phyloP scores from a whole-genome alignment of 2,888 invertebrate species.

The Dinocampus coccinellae region DNA sequence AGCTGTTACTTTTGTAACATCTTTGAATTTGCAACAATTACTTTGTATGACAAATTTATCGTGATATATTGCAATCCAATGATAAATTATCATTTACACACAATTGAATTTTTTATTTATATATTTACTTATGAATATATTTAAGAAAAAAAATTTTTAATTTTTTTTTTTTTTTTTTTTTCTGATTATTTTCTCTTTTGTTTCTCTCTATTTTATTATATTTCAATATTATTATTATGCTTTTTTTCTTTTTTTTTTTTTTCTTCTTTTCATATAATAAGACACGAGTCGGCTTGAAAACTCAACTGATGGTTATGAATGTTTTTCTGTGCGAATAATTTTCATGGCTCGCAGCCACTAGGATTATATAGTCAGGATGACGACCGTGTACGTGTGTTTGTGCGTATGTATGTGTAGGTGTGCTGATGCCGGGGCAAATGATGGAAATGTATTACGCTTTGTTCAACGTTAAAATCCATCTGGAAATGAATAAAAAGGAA shows the following conservation, averaged over 20 bases:
- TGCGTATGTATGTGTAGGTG: neutral
- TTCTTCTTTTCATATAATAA: neutral
- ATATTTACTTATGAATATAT: neutral
- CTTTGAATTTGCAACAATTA: neutral
- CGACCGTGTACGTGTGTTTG: neutral
- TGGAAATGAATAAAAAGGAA: neutral
- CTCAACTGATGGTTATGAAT: slow-evolving; percentile 17
- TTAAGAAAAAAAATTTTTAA: neutral
- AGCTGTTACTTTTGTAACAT: neutral
- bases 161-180: neutral
- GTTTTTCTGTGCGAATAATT: slow-evolving; percentile 22
- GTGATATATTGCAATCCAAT: neutral
- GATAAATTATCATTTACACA: neutral
- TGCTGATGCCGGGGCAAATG: neutral
- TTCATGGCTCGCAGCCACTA: slow-evolving; percentile 12
- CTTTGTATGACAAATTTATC: neutral
- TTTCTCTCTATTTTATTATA: neutral
- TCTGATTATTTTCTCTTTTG: neutral
- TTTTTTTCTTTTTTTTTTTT: neutral
- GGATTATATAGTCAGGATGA: slow-evolving; percentile 16
- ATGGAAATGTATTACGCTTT: slow-evolving; percentile 15
- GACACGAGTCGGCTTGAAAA: neutral
- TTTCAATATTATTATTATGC: neutral
- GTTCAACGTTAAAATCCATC: slow-evolving; percentile 22
- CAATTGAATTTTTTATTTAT: neutral